A percentile compares a stretch with the other conserved stretches of the same genome.
Conservation (phyloP, 2,888 invertebrate species). For the Cephus pulcher region DNA sequence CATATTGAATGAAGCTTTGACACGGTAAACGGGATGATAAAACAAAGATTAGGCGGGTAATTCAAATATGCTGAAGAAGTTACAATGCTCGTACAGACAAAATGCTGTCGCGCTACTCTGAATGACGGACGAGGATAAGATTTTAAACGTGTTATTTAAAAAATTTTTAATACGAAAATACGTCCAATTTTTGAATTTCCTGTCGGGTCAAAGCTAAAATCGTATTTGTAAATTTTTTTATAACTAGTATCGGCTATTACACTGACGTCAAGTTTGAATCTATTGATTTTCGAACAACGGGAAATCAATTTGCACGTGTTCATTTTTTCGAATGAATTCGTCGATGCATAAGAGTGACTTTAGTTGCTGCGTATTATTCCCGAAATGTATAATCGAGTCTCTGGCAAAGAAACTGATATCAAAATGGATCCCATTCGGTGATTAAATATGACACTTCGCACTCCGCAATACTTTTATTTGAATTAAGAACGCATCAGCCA, state of each 20-base stretch:
- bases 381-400: too few relatives aligned
- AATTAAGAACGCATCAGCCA: background rate
- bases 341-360: background rate
- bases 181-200: too few relatives aligned
- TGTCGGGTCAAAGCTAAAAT: too few relatives aligned
- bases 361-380: too few relatives aligned
- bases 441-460: background rate
- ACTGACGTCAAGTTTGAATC: too few relatives aligned
- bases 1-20: background rate
- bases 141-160: background rate
- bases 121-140: background rate
- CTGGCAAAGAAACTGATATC: background rate
- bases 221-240: too few relatives aligned
- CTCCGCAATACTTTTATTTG: background rate
- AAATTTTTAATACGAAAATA: too few relatives aligned
- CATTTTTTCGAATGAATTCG: background rate
- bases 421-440: background rate
- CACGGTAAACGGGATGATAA: background rate
- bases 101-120: background rate
- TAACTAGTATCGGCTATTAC: too few relatives aligned
- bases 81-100: background rate
- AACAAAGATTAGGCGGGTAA: background rate
- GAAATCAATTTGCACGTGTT: too few relatives aligned
- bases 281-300: too few relatives aligned
- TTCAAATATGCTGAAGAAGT: background rate